Evolutionary conservation across 2,113 vertebrate species (phyloP).

Genomic region (Numenius arquata): DNA sequence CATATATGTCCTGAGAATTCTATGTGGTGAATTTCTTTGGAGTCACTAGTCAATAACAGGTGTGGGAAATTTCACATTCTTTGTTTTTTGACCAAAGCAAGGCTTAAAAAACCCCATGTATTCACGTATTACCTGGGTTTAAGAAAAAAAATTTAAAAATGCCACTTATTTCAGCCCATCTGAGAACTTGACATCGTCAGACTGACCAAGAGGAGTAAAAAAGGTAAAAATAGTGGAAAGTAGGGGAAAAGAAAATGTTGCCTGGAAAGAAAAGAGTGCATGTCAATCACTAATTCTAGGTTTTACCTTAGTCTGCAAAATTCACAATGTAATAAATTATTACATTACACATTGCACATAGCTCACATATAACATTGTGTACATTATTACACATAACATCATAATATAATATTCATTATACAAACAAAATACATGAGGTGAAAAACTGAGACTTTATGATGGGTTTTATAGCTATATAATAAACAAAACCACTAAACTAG

Average conservation of each 20-base stretch:
- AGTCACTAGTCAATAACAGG: background rate
- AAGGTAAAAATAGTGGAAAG: background rate
- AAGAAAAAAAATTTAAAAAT: background rate
- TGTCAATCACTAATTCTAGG: background rate
- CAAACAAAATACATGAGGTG: background rate
- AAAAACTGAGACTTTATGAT: background rate
- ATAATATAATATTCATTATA: background rate
- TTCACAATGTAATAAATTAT: background rate
- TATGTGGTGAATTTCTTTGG: background rate
- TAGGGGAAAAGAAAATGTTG: background rate
- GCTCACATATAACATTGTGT: accelerated
- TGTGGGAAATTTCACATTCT: background rate
- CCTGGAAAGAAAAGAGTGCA: background rate
- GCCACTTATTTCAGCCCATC: background rate
- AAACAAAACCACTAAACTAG: background rate
- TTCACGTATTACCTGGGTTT: background rate
- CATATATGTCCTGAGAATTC: background rate
- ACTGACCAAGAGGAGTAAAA: background rate
- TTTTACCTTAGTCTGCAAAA: background rate
- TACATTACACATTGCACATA: background rate
- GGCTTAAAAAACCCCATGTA: accelerated
- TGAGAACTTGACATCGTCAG: background rate
- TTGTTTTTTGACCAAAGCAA: background rate
- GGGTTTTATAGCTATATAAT: background rate
- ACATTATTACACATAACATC: background rate